phyloP scores from a whole-genome alignment of 92 coral and sea anemone genomes.

The Phenganax marumi region DNA sequence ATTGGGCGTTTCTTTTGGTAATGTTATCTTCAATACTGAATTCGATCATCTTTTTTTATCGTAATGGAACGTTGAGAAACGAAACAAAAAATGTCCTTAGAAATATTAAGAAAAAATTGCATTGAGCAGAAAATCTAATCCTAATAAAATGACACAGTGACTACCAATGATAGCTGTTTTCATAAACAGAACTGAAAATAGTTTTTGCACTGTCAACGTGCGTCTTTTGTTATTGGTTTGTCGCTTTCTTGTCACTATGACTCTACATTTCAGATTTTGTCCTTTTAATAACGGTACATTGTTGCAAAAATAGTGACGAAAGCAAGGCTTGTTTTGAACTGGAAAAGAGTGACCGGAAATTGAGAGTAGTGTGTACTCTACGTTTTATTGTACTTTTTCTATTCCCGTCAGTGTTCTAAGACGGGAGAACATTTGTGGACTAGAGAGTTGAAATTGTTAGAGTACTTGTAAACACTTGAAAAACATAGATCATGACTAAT shows the following conservation, averaged over 20 bases:
- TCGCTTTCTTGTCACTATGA: too few relatives aligned
- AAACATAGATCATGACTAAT: too few relatives aligned
- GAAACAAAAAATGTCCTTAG: slow-evolving; percentile 2
- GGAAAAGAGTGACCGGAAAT: too few relatives aligned
- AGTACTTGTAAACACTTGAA: too few relatives aligned
- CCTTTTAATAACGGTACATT: too few relatives aligned
- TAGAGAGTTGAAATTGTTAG: too few relatives aligned
- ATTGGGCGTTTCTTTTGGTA: neutral
- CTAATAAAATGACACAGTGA: too few relatives aligned
- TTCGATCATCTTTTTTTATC: slow-evolving; percentile 19
- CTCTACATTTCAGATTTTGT: too few relatives aligned
- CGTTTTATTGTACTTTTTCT: neutral
- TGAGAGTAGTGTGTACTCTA: neutral
- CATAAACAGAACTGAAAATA: neutral
- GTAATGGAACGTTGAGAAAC: neutral
- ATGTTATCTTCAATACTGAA: slow-evolving; percentile 6
- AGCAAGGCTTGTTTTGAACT: neutral
- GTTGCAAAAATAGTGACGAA: slow-evolving; percentile 1
- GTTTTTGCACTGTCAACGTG: neutral
- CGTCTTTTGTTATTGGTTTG: too few relatives aligned
- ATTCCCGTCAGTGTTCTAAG: neutral
- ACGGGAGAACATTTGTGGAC: too few relatives aligned
- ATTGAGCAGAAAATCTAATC: too few relatives aligned
- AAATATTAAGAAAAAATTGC: neutral
- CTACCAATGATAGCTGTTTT: too few relatives aligned